phyloP scores from a whole-genome alignment of 2,888 invertebrate species.

The Drosophila diplacantha region DNA sequence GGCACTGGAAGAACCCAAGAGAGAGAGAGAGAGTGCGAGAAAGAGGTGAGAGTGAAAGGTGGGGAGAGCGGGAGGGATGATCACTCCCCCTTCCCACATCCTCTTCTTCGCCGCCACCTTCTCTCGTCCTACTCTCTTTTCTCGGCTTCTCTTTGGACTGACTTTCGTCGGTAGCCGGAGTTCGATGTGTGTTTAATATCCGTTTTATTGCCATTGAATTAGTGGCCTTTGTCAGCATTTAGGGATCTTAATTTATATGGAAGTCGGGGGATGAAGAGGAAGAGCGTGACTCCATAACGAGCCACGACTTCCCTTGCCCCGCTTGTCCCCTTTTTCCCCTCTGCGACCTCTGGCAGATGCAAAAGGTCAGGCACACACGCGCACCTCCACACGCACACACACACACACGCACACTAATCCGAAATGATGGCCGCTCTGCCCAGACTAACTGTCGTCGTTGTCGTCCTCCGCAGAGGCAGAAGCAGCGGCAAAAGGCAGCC shows the following conservation, averaged over 20 bases:
- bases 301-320: slow-evolving; percentile 57
- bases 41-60: background rate
- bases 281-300: slow-evolving; percentile 69
- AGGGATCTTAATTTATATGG: slow-evolving; percentile 72
- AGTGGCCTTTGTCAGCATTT: slow-evolving; percentile 72
- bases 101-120: background rate
- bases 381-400: slow-evolving; percentile 38
- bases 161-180: slow-evolving; percentile 58
- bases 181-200: slow-evolving; percentile 73
- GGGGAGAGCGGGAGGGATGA: slow-evolving; percentile 16
- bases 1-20: background rate
- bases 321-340: slow-evolving; percentile 4
- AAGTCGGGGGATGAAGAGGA: slow-evolving; percentile 2
- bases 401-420: slow-evolving; percentile 56
- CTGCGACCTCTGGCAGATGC: slow-evolving; percentile 68
- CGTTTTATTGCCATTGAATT: slow-evolving; percentile 73
- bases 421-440: slow-evolving; percentile 66
- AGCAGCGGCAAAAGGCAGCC: background rate
- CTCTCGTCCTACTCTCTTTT: slow-evolving; percentile 9
- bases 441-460: slow-evolving; percentile 64
- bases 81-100: slow-evolving; percentile 1
- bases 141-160: slow-evolving; percentile 10
- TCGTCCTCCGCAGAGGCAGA: slow-evolving; percentile 30
- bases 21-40: background rate
- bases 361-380: slow-evolving; percentile 61